phyloP scores from a whole-genome alignment of 2,113 vertebrate species.

The Crotophaga sulcirostris region DNA sequence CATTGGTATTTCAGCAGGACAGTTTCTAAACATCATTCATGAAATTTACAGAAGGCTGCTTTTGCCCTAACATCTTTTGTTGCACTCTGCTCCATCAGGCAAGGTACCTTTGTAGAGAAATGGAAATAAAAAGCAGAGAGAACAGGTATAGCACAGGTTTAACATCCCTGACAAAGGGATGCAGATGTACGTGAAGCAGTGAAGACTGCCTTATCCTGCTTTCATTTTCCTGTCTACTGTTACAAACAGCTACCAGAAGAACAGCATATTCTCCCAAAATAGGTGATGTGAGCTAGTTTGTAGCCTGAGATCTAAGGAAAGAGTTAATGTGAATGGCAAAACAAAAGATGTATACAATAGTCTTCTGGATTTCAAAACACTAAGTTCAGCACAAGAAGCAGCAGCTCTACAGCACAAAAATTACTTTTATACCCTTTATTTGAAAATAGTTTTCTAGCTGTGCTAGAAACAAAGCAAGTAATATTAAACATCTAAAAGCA shows the following conservation, averaged over 20 bases:
- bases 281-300: not conserved
- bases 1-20: not conserved
- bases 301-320: not conserved
- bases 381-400: not conserved
- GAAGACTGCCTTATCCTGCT: not conserved
- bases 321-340: not conserved
- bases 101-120: not conserved
- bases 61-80: not conserved
- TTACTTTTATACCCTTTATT: not conserved
- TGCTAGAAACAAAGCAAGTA: not conserved
- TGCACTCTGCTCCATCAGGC: not conserved
- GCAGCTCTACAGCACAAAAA: not conserved
- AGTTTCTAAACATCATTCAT: not conserved
- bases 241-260: not conserved
- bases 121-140: not conserved
- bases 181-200: not conserved
- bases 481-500: not conserved
- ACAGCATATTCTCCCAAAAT: not conserved
- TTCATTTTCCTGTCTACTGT: not conserved
- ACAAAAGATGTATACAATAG: not conserved
- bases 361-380: not conserved
- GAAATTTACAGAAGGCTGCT: not conserved
- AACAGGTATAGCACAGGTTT: fast-evolving
- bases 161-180: not conserved
- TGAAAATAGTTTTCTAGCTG: not conserved